These are phyloP conservation scores for Shinisaurus crocodilurus DNA, from an alignment of 2,113 vertebrate species.

Conservation along the genomic window DNA sequence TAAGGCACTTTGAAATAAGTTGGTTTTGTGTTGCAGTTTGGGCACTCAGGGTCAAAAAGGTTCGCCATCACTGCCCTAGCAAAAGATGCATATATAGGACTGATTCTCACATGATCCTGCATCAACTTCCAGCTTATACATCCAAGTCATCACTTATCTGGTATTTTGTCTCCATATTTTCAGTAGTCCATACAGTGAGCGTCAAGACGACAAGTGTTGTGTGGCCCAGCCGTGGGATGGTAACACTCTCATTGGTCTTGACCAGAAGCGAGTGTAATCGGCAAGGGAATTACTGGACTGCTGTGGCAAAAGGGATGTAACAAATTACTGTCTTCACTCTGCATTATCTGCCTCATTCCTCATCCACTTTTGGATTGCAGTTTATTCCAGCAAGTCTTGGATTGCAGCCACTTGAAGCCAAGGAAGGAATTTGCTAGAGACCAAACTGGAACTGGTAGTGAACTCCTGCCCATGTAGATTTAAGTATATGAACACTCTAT, in stretches of 20 bases:
- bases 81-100: neutral
- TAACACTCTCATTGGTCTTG: conserved; percentile 2
- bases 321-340: conserved; percentile 59
- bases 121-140: neutral
- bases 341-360: conserved; percentile 63
- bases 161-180: neutral
- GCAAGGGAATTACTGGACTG: conserved; percentile 19
- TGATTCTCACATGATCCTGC: neutral
- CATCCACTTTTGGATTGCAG: neutral
- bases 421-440: conserved; percentile 44
- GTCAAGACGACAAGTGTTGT: neutral
- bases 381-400: neutral
- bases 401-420: conserved; percentile 15
- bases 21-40: too few species aligned
- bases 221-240: neutral
- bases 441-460: conserved; percentile 30
- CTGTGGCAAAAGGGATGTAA: too few species aligned
- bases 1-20: too few species aligned
- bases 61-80: too few species aligned
- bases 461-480: conserved; percentile 10
- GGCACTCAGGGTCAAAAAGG: too few species aligned
- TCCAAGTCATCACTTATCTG: neutral
- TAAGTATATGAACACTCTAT: neutral
- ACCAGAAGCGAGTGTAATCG: conserved; percentile 43
- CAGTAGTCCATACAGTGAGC: neutral